A percentile compares a stretch with the other conserved stretches of the same genome.
Conservation (phyloP, 2,113 vertebrate species). For the Cyprinodon variegatus region DNA sequence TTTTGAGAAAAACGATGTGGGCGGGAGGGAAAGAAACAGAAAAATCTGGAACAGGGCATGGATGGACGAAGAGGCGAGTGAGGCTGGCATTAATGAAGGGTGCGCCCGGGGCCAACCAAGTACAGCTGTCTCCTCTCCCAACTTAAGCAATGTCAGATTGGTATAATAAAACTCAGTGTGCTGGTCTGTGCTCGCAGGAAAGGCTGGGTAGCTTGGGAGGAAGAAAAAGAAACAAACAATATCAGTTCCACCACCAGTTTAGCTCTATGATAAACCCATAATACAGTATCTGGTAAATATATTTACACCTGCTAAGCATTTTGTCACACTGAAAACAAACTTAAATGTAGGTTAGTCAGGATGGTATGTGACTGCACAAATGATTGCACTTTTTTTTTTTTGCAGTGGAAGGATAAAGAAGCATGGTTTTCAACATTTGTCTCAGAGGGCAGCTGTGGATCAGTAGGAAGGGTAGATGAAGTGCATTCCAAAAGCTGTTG, state of each 20-base stretch:
- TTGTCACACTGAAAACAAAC: not conserved
- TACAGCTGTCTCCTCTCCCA: conserved; percentile 72
- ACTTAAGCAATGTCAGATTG: conserved; percentile 60
- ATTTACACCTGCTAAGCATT: too few species aligned
- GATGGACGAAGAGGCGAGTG: conserved; percentile 52
- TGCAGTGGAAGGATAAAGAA: not conserved
- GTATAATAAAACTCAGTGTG: conserved; percentile 65
- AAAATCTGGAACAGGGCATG: conserved; percentile 42
- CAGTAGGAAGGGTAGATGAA: too few species aligned
- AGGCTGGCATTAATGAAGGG: conserved; percentile 76
- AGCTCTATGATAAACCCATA: not conserved
- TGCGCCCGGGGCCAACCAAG: conserved; percentile 67
- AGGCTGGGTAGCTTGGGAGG: conserved; percentile 57
- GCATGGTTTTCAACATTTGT: not conserved
- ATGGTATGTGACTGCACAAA: not conserved
- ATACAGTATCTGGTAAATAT: not conserved
- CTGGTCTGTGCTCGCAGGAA: conserved; percentile 54
- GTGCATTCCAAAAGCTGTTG: too few species aligned
- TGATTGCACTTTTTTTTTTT: not conserved
- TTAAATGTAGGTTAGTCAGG: not conserved
- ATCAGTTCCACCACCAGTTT: not conserved
- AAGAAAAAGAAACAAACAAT: not conserved
- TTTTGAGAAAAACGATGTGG: conserved; percentile 53
- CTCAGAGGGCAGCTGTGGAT: too few species aligned
- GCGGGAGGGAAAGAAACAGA: conserved; percentile 32